Evolutionary conservation across 92 coral and sea anemone species (phyloP).

Genomic region (Porites cylindrica): DNA sequence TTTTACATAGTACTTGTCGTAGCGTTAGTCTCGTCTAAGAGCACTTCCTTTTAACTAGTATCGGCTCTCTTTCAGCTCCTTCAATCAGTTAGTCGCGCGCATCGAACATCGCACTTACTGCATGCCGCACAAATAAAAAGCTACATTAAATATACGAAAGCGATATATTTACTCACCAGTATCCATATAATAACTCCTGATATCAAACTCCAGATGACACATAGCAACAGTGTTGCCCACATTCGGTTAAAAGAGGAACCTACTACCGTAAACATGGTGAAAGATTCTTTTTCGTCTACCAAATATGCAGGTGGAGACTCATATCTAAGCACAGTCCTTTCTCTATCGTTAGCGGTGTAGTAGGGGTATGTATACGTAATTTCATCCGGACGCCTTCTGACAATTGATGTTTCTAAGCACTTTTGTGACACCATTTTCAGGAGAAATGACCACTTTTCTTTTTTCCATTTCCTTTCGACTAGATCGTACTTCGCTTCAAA

Average conservation of each 20-base stretch:
- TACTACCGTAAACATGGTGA: neutral
- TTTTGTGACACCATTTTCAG: conserved; percentile 11
- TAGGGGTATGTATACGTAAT: neutral
- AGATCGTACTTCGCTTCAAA: neutral
- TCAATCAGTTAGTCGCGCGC: too few relatives aligned
- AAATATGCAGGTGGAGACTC: neutral
- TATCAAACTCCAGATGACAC: conserved; percentile 19
- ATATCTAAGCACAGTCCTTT: neutral
- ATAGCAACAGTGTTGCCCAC: conserved; percentile 1
- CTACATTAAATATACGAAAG: too few relatives aligned
- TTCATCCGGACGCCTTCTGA: neutral
- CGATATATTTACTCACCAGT: conserved; percentile 31
- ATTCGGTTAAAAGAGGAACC: neutral
- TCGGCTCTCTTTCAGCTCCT: too few relatives aligned
- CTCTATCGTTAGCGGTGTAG: neutral
- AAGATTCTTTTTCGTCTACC: neutral
- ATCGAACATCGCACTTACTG: neutral
- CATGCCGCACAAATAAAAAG: too few relatives aligned
- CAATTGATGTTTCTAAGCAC: neutral
- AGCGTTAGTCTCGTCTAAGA: too few relatives aligned
- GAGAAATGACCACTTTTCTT: neutral
- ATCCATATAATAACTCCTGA: conserved; percentile 67
- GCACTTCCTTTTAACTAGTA: too few relatives aligned
- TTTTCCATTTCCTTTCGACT: neutral
- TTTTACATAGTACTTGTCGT: too few relatives aligned